Evolutionary conservation across 2,888 invertebrate genomes (phyloP), one percentile per base, ranked within the genome.

Genomic region (Apotomis capreana): DNA sequence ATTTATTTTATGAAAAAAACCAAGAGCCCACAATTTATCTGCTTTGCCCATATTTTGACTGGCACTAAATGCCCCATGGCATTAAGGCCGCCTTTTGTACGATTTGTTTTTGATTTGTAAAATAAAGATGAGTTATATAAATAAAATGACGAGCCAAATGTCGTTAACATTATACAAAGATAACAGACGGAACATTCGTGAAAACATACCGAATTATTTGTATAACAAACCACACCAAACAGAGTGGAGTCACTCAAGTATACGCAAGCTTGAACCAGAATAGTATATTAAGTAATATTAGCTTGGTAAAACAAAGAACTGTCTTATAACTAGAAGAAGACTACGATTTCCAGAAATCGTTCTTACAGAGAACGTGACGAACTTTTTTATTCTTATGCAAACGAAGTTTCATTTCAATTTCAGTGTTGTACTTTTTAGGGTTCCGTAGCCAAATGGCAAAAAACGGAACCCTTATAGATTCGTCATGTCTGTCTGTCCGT

Each of bases 201-300:
- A 10, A 51, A 37, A 59, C 40, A 51, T 9, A 58, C 51, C 36
- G 49, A n/a, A 68, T 51, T 68, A 40, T 52, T 68, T 59, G 37
- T 40, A 52, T 60, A 68, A 10, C 55, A 55, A 69, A 54, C 54
- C 52, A 68, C 62, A 55, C 55, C 55, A 69, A 69, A 62, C 62
- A 62, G 46, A n/a, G 46, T 49, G 26, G 55, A 55, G 69, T 36
- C n/a, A 4, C 13, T 59, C n/a, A 49, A 55, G 55, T 49, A 15
- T 49, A 44, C 55, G 44, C 61, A 69, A 55, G 55, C 55, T 62
- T 54, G 13, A n/a, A 36, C 37, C 6, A 49, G 54, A 69, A 13
- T 36, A 36, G 26, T 26, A 26, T 26, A 26, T 2, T 2, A 26
- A 36, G 26, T 9, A 36, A 61, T 54, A 54, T 61, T 36, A 4